A percentile compares a stretch with the other conserved stretches of the same genome.
These are phyloP conservation scores for Andrena marginata DNA, from an alignment of 2,888 invertebrate genomes.

Conservation along the genomic window DNA sequence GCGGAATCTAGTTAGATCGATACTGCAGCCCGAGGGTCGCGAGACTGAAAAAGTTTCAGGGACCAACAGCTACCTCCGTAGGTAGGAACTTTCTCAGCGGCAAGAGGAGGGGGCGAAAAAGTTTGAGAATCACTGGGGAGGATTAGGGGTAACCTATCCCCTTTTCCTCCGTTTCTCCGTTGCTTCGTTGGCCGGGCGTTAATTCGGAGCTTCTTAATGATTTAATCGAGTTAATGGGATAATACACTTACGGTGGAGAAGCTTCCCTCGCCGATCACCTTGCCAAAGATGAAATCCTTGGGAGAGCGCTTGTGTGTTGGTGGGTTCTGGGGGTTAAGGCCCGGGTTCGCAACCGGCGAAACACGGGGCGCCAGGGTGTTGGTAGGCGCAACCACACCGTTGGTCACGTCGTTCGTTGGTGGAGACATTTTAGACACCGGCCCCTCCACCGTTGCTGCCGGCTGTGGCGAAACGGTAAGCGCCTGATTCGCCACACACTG, in stretches of 20 bases:
- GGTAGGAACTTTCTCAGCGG: conserved; percentile 25
- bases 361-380: conserved; percentile 86
- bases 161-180: no score
- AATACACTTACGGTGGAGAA: conserved; percentile 92
- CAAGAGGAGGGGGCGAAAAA: background rate
- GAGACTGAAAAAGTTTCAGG: conserved; percentile 29
- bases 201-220: conserved; percentile 24
- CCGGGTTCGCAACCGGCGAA: conserved; percentile 85
- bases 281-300: conserved; percentile 97
- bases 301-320: conserved; percentile 89
- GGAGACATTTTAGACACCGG: conserved; percentile 84
- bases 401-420: conserved; percentile 87
- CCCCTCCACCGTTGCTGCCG: conserved; percentile 84
- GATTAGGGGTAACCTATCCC: background rate
- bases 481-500: conserved; percentile 85
- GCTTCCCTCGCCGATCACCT: conserved; percentile 98
- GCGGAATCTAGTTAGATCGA: conserved; percentile 15
- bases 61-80: background rate
- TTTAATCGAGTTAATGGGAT: conserved; percentile 27
- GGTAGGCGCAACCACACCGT: conserved; percentile 86
- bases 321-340: conserved; percentile 81
- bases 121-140: conserved; percentile 25
- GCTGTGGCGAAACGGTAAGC: conserved; percentile 84
- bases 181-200: background rate
- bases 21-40: conserved; percentile 9